phyloP scores from a whole-genome alignment of 2,797 vertebrate species.

The Acomys russatus region DNA sequence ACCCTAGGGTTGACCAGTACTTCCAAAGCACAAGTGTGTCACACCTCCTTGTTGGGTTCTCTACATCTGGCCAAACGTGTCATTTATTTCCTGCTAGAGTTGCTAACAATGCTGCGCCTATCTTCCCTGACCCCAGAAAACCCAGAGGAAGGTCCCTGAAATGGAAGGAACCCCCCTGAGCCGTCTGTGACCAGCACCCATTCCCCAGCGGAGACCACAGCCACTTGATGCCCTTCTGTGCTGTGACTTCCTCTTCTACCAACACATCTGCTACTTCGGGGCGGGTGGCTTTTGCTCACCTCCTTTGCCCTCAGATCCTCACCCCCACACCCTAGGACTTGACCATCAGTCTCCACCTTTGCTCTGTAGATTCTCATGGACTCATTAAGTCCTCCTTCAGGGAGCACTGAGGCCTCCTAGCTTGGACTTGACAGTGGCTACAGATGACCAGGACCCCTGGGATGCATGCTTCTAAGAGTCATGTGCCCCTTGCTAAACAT shows the following conservation, averaged over 20 bases:
- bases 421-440: not conserved
- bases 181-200: not conserved
- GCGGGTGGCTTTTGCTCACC: not conserved
- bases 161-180: not conserved
- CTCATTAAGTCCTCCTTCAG: not conserved
- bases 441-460: not conserved
- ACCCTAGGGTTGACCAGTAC: not conserved
- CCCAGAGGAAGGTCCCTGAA: not conserved
- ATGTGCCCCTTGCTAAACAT: not conserved
- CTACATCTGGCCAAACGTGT: not conserved
- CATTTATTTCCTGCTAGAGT: not conserved
- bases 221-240: no score
- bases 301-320: not conserved
- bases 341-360: not conserved
- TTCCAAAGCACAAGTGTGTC: conserved; percentile 7
- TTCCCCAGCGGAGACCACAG: not conserved
- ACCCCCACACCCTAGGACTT: not conserved
- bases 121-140: not conserved
- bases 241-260: not conserved
- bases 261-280: not conserved
- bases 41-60: not conserved
- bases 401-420: not conserved
- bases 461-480: not conserved
- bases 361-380: not conserved
- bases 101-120: not conserved